Conservation (phyloP, 2,797 vertebrate species). For the Lepidocolaptes lacrymiger region DNA sequence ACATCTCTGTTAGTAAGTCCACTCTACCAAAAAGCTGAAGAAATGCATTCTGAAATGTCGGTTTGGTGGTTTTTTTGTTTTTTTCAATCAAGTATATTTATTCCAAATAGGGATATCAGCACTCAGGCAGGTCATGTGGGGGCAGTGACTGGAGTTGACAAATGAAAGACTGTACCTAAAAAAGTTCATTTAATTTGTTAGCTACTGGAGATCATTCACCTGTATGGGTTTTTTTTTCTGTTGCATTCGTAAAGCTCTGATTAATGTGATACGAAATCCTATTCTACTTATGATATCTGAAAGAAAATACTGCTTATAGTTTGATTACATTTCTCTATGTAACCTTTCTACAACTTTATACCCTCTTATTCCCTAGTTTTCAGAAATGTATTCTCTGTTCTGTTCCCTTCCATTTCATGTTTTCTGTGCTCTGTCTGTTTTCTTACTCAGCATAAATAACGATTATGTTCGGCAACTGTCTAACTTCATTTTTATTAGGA, state of each 20-base stretch:
- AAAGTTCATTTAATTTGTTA: background rate
- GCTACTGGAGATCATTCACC: background rate
- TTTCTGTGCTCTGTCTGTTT: background rate
- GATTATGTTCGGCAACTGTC: background rate
- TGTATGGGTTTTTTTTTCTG: background rate
- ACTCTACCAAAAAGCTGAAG: background rate
- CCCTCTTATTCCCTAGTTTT: background rate
- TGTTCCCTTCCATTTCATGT: background rate
- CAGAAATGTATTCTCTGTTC: background rate
- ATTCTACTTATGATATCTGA: background rate
- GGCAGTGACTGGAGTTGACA: background rate
- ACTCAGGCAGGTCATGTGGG: background rate
- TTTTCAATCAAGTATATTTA: background rate
- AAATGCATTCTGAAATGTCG: background rate
- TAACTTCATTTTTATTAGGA: conserved; percentile 3
- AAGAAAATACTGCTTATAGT: background rate
- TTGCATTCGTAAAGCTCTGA: background rate
- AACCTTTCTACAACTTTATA: background rate
- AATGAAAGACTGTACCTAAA: background rate
- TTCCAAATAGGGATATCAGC: background rate
- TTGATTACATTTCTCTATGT: background rate
- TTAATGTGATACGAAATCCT: background rate
- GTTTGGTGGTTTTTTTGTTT: background rate
- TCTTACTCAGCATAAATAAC: conserved; percentile 20
- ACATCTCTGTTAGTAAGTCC: background rate